Base-by-base conservation (phyloP, 1,140 invertebrate species). In the Ceratina calcarata region DNA sequence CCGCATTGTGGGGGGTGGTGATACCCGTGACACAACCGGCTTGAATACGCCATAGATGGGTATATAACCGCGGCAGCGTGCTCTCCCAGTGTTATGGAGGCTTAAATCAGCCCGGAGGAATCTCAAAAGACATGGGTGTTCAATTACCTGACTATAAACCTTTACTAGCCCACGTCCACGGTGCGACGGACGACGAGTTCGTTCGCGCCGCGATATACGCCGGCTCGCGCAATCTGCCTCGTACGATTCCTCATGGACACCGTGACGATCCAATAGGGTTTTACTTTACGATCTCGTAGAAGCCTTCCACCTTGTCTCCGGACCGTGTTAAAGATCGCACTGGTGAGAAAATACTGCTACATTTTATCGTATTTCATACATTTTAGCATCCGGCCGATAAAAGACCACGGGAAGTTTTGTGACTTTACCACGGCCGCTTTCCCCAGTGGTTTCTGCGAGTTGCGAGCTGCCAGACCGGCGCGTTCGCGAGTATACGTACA, bases 61-160 rank as follows among this genome's bases (percentile, higher is more conserved):
- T 86, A 86, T 84, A 88, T 86, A 86, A 88, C 84, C 84, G 22
- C 27, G 82, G 78, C 76, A 78, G 79, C 53, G 67, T 51, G 65
- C 67, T 76, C 70, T 83, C 73, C 69, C 76, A 53, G 78, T 78
- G 81, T 89, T 89, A 89, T 88, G 76, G 85, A 80, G 87, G 72
- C 73, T 90, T 90, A 90, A 89, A 89, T 89, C 88, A 89, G 86
- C 80, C 78, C 73, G 72, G 62, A 84, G 84, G 83, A 86, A 82
- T 86, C 87, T 79, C 80, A 76, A 82, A 77, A 83, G 82, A 86
- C 85, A 86, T 78, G 86, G 87, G 88, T 90, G 88, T 90, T 90
- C 87, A 89, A 90, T 90, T 90, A 90, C 88, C 78, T 80, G 87
- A 82, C 84, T 88, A 83, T 90, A 90, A 90, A 90, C 85, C 86